Evolutionary conservation across 2,888 invertebrate species (phyloP).

Genomic region (Synergus gifuensis): DNA sequence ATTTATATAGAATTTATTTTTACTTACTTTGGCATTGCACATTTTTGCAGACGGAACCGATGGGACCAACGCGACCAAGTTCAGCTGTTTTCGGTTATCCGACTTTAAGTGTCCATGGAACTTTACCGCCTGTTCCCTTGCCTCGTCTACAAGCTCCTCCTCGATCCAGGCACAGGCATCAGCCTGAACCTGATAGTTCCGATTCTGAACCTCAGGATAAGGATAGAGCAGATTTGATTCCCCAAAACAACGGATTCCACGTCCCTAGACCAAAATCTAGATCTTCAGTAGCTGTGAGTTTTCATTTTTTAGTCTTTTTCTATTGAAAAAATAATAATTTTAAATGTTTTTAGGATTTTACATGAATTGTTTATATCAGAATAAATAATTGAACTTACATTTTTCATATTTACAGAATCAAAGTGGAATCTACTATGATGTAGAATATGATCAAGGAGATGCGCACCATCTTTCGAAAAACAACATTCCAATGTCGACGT

Average conservation of each 20-base stretch:
- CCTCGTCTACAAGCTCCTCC: conserved; percentile 80
- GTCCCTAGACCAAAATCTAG: conserved; percentile 92
- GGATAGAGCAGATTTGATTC: conserved; percentile 87
- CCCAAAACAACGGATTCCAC: conserved; percentile 83
- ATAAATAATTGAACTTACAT: neutral
- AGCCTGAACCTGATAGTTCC: conserved; percentile 74
- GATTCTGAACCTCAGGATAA: conserved; percentile 79
- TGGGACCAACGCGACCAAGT: conserved; percentile 86
- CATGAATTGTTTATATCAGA: neutral
- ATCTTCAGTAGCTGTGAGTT: conserved; percentile 82
- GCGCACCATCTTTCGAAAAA: conserved; percentile 80
- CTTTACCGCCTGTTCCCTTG: conserved; percentile 85
- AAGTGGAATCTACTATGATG: conserved; percentile 93
- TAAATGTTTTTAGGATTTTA: neutral
- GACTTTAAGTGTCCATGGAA: conserved; percentile 79
- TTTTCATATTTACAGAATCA: conserved; percentile 84
- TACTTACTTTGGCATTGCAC: neutral
- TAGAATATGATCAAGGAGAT: conserved; percentile 87
- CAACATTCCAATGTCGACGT: conserved; percentile 88
- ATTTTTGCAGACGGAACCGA: conserved; percentile 84
- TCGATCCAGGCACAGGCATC: conserved; percentile 63
- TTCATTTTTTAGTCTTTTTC: neutral
- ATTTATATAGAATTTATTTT: neutral
- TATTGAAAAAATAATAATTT: conserved; percentile 9
- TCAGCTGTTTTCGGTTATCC: conserved; percentile 92